A percentile compares a stretch with the other conserved stretches of the same genome.
Conservation (phyloP, 2,113 vertebrate species). For the Setophaga coronata region DNA sequence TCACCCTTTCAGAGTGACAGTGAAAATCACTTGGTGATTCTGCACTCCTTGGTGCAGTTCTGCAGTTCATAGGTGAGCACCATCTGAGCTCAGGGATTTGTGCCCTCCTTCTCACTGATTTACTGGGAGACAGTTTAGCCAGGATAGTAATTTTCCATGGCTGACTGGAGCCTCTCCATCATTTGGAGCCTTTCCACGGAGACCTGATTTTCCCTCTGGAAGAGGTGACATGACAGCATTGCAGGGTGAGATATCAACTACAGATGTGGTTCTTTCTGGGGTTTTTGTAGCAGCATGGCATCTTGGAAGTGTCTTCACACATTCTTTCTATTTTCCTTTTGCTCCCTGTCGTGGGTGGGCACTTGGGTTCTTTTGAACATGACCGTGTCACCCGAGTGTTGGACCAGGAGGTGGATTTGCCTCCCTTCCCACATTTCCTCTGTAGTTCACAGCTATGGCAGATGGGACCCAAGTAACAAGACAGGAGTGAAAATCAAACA, state of each 20-base stretch:
- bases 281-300: background rate
- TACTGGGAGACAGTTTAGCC: background rate
- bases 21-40: too few relatives aligned
- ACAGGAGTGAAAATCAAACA: background rate
- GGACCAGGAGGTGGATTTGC: background rate
- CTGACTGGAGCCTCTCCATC: background rate
- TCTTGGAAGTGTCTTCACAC: background rate
- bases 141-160: background rate
- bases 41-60: background rate
- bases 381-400: rapidly evolving
- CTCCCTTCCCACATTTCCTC: background rate
- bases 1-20: background rate
- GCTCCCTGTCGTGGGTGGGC: rapidly evolving
- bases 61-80: background rate
- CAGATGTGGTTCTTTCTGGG: background rate
- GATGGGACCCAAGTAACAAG: background rate
- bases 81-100: background rate
- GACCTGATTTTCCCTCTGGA: background rate
- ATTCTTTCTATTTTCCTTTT: background rate
- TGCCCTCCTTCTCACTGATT: background rate
- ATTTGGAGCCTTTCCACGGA: background rate
- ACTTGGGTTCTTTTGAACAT: background rate
- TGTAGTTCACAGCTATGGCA: background rate
- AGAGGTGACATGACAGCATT: background rate
- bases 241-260: background rate